Evolutionary conservation across 2,113 vertebrate species (phyloP), one percentile per base, ranked within the genome.

Genomic region (Mystacornis crossleyi): DNA sequence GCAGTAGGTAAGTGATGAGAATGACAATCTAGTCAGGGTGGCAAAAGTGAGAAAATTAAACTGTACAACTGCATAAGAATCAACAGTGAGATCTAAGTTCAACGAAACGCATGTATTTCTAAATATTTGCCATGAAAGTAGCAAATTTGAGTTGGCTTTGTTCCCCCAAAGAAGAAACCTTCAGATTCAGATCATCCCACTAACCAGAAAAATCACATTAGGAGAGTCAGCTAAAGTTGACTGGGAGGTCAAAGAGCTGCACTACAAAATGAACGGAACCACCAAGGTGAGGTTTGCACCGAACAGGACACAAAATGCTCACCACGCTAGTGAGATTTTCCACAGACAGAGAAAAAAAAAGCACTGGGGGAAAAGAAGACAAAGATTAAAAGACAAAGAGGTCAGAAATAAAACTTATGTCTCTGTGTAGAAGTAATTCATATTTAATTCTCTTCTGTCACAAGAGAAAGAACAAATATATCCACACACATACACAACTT

Each of bases 311-410:
- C 38, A 64, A 72, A 71, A 72, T 14, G 14, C 33, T 45, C 67
- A 55, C 26, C 26, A 55, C 78, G 21, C 5, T 8, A 23, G 28
- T 43, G 1, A 34, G 38, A 28, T 40, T 73, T 88, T 51, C 42
- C 58, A 87, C 20, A 65, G 51, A 28, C 1, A 8, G 10, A 12
- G 6, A 38, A 65, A 62, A 58, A n/a, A 87, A 5, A 8, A 45
- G n/a, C 9, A 34, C 0, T 0, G 3, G 5, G 5, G 6, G 6
- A 33, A 50, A 89, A 50, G 14, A 74, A 58, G 40, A 26, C 25
- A 86, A 93, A 82, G 42, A 51, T 28, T 36, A 73, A 62, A 75
- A 79, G 26, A 60, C 53, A 67, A 71, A 84, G 36, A 61, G 23
- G 18, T 88, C 55, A 70, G 58, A 91, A 95, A 89, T 50, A 72